Evolutionary conservation across 2,113 vertebrate genomes (phyloP).

Genomic region (Xenopus borealis): DNA sequence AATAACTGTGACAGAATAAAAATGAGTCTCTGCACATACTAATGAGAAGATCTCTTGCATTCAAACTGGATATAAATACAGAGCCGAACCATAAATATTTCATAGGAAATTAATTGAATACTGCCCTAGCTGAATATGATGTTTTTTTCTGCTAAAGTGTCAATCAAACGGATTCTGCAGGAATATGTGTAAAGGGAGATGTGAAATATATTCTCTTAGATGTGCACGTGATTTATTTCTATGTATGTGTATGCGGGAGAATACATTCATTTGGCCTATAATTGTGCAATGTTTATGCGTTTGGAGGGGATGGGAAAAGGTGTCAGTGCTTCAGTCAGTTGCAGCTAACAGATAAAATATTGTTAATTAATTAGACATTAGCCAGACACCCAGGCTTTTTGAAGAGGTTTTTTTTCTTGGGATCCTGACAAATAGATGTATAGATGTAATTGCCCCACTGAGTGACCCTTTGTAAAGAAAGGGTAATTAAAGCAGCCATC

Average conservation of each 20-base stretch:
- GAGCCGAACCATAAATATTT: conserved; percentile 84
- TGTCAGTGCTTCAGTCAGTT: conserved; percentile 63
- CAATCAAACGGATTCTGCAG: conserved; percentile 61
- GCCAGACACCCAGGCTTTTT: conserved; percentile 58
- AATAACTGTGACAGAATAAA: conserved; percentile 81
- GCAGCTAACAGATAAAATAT: conserved; percentile 67
- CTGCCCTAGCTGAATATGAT: conserved; percentile 65
- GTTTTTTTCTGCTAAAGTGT: conserved; percentile 61
- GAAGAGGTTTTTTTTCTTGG: conserved; percentile 58
- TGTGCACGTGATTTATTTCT: not conserved
- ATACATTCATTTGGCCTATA: not conserved
- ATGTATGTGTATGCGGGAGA: not conserved
- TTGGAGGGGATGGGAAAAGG: conserved; percentile 51
- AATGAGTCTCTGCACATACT: conserved; percentile 88
- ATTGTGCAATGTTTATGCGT: conserved; percentile 1
- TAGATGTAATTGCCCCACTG: conserved; percentile 67
- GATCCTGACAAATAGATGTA: conserved; percentile 66
- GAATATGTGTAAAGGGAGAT: conserved; percentile 43
- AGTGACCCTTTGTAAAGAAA: conserved; percentile 67
- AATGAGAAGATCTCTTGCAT: conserved; percentile 90
- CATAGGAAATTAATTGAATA: conserved; percentile 82
- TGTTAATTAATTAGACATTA: conserved; percentile 78
- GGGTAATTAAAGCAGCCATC: conserved; percentile 75
- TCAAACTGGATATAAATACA: conserved; percentile 77
- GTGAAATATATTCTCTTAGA: conserved; percentile 10